Conservation (phyloP, 2,797 vertebrate species). For the Gallirallus australis region DNA sequence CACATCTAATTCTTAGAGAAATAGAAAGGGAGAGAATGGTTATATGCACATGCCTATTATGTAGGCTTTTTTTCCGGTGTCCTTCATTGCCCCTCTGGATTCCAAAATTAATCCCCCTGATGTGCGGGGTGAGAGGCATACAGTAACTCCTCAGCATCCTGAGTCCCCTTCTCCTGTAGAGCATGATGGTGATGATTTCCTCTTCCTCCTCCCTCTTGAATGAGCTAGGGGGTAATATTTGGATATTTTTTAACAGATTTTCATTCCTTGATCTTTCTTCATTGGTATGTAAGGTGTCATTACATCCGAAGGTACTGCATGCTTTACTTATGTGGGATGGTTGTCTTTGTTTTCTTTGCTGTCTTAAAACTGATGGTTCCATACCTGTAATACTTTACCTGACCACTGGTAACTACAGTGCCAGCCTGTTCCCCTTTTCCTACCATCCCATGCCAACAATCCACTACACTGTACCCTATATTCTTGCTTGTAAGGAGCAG, state of each 20-base stretch:
- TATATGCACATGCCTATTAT: background rate
- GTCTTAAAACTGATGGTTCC: background rate
- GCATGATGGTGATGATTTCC: background rate
- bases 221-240: background rate
- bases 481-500: background rate
- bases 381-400: background rate
- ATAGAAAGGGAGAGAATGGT: background rate
- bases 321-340: background rate
- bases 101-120: background rate
- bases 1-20: background rate
- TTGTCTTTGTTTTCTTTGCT: background rate
- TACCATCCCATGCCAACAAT: background rate
- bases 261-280: background rate
- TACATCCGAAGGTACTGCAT: background rate
- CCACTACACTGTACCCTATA: background rate
- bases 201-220: background rate
- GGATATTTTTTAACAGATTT: background rate
- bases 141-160: background rate
- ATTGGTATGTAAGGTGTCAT: background rate
- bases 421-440: background rate
- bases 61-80: background rate
- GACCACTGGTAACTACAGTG: background rate
- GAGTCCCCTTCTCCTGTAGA: background rate
- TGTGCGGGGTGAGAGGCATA: rapidly evolving
- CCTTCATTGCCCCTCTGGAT: background rate